Evolutionary conservation across 1,140 invertebrate genomes (phyloP), one percentile per base, ranked within the genome.

Genomic region (Penaeus indicus): DNA sequence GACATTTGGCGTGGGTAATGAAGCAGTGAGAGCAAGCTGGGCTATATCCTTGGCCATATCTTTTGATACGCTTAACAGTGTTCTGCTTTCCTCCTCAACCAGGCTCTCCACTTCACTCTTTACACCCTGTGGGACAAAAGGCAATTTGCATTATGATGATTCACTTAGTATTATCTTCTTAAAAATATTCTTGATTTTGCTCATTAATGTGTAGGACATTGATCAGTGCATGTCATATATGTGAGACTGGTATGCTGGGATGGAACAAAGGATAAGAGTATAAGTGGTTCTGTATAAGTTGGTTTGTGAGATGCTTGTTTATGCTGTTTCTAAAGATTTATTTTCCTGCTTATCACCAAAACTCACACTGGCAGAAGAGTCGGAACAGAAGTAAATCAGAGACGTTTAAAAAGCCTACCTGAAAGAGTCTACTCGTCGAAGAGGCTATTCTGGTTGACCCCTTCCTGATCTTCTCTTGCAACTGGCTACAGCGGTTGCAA

Each of bases 41-140:
- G 81, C 81, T 42, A 88, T 78, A 77, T 88, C 81, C n/a, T 19
- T 18, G 19, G 67, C 72, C 60, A 88, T 38, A 7, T 22, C 47
- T 19, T 64, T 22, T 25, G 64, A 54, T 21, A 88, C 8, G 25
- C 54, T 61, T n/a, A 61, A 78, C 61, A 88, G 38, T 19, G 22
- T 67, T 5, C 67, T 61, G 83, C 86, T 78, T 11, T 54, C 75
- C 61, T 88, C 86, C 61, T 88, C 86, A n/a, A 88, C 72, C 81
- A 88, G 61, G 38, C 86, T 88, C 16, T 83, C 81, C n/a, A 84
- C 82, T 27, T 88, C 86, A 84, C 61, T 88, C 25, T 88, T 88
- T 47, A 83, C 69, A 84, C 86, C 86, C 86, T 88, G 60, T 25
- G 32, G 54, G 8, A 77, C 10, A 61, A 27, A 42, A 11, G 25